A percentile compares a stretch with the other conserved stretches of the same genome.
Evolutionary conservation across 1,140 invertebrate genomes (phyloP).

Genomic region (Eupristina koningsbergeri): DNA sequence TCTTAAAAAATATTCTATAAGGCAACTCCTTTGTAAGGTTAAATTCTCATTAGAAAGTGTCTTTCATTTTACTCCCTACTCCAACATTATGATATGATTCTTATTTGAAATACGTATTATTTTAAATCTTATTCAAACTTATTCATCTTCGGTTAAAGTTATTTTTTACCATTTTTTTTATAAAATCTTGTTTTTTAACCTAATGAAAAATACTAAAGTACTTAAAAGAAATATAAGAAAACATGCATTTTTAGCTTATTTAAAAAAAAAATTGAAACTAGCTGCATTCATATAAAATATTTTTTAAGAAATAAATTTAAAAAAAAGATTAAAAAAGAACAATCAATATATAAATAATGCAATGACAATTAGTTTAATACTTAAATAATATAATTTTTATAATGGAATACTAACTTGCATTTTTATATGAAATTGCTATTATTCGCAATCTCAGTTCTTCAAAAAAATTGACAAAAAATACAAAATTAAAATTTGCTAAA

Average conservation of each 20-base stretch:
- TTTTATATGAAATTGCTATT: not conserved
- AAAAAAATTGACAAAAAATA: too few species aligned
- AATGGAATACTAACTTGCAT: not conserved
- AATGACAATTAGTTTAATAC: too few species aligned
- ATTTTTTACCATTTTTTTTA: not conserved
- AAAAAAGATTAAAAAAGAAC: not conserved
- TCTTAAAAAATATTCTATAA: too few species aligned
- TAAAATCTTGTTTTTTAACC: not conserved
- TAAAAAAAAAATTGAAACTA: not conserved
- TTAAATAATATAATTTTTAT: too few species aligned
- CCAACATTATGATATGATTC: too few species aligned
- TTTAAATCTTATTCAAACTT: not conserved
- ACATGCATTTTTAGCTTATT: not conserved
- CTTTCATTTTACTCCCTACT: too few species aligned
- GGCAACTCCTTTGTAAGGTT: too few species aligned
- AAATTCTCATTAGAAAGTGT: too few species aligned
- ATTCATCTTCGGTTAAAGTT: not conserved
- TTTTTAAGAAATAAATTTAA: conserved; percentile 14
- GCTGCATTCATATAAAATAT: not conserved
- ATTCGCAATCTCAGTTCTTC: not conserved
- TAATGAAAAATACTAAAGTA: not conserved
- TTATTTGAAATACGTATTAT: too few species aligned
- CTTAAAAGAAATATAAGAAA: not conserved
- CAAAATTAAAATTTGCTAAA: too few species aligned
- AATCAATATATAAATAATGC: too few species aligned